Conservation (phyloP, 64 coral and sea anemone genomes). For the Pachyseris speciosa region DNA sequence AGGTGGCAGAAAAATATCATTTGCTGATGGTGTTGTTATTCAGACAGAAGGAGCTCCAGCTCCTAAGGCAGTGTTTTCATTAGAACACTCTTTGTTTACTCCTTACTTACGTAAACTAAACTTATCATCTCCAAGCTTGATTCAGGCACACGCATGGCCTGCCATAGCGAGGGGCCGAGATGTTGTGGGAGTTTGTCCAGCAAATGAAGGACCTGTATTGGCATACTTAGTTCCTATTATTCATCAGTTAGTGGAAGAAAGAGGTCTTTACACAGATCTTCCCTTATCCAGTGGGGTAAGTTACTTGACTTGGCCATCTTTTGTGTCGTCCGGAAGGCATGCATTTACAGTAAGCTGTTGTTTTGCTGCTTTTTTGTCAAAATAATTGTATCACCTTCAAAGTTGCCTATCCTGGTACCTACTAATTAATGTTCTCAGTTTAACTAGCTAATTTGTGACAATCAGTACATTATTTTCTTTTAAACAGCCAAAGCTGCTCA, state of each 20-base stretch:
- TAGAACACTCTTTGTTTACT: constrained; percentile 58
- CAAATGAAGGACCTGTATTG: constrained; percentile 37
- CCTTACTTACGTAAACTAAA: constrained; percentile 27
- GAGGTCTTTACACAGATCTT: constrained; percentile 66
- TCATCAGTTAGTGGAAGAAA: constrained; percentile 60
- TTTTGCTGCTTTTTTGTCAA: too few species aligned
- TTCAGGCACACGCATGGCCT: constrained; percentile 88
- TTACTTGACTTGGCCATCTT: too few species aligned
- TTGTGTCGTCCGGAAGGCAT: too few species aligned
- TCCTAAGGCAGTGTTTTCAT: constrained; percentile 46
- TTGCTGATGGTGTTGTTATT: constrained; percentile 57
- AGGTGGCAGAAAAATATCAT: constrained; percentile 16
- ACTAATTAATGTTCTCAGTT: neutral
- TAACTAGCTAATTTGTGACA: too few species aligned
- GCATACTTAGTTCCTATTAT: constrained; percentile 89
- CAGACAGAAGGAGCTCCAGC: constrained; percentile 50
- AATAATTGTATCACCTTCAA: neutral
- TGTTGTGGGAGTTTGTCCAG: constrained; percentile 75
- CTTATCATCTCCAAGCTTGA: constrained; percentile 49
- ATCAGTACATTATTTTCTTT: neutral
- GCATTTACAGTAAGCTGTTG: too few species aligned
- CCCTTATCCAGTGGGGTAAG: constrained; percentile 85
- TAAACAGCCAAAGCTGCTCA: constrained; percentile 79
- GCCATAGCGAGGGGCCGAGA: constrained; percentile 88
- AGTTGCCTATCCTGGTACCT: neutral